Evolutionary conservation across 1,140 invertebrate genomes (phyloP).

Genomic region (Sycophila sp.): DNA sequence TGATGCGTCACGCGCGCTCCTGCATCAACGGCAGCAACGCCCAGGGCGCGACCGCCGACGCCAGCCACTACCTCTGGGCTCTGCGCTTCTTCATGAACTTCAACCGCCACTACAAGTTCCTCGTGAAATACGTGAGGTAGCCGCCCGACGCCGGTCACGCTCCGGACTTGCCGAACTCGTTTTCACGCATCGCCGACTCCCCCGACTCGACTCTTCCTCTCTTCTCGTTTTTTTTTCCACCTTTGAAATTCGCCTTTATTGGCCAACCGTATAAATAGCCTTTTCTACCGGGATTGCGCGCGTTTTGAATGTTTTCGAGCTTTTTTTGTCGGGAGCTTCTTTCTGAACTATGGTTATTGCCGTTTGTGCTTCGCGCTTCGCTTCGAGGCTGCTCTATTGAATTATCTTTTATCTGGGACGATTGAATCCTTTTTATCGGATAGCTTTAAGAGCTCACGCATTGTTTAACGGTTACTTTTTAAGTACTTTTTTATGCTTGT

Average conservation of each 20-base stretch:
- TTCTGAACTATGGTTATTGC: background rate
- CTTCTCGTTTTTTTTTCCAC: too few relatives aligned
- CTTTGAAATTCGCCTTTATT: too few relatives aligned
- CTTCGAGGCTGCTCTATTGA: constrained; percentile 1
- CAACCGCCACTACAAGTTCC: constrained; percentile 85
- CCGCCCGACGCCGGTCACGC: constrained; percentile 9
- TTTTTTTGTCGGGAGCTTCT: constrained; percentile 6
- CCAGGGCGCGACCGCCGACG: constrained; percentile 75
- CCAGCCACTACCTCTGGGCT: constrained; percentile 94
- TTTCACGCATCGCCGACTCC: constrained; percentile 50
- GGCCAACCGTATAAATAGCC: constrained; percentile 30
- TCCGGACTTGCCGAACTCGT: constrained; percentile 46
- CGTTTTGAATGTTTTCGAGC: background rate
- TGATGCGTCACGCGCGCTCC: constrained; percentile 83
- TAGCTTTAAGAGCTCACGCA: too few relatives aligned
- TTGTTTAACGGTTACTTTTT: too few relatives aligned
- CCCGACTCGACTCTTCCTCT: constrained; percentile 16
- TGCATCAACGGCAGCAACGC: constrained; percentile 49
- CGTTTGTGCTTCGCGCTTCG: background rate
- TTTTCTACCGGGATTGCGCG: background rate
- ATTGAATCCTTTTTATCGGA: background rate
- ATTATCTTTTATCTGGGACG: background rate
- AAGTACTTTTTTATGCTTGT: background rate
- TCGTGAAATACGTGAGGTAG: constrained; percentile 89
- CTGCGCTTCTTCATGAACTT: constrained; percentile 98